Percentiles rank a stretch among this genome's conserved stretches.
phyloP scores from a whole-genome alignment of 1,140 invertebrate species.

The Drosophila santomea region DNA sequence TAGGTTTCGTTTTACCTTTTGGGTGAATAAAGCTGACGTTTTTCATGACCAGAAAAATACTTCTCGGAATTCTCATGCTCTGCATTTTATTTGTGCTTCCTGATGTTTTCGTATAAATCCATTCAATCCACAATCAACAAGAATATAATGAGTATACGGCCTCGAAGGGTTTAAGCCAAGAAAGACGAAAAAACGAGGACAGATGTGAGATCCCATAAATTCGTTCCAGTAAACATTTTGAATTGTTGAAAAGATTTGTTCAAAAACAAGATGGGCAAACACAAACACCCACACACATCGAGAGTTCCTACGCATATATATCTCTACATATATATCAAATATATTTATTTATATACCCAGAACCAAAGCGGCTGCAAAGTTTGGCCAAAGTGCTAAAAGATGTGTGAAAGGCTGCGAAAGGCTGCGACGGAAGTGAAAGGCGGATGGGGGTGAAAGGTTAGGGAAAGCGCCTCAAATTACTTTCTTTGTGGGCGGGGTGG shows the following conservation, averaged over 20 bases:
- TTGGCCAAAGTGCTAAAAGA: slow-evolving; percentile 67
- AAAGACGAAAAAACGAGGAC: slow-evolving; percentile 15
- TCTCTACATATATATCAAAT: slow-evolving; percentile 11
- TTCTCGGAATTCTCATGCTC: slow-evolving; percentile 25
- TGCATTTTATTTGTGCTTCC: slow-evolving; percentile 37
- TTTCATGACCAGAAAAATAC: slow-evolving; percentile 5
- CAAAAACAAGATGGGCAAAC: slow-evolving; percentile 44
- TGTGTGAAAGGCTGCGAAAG: slow-evolving; percentile 77
- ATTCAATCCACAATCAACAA: slow-evolving; percentile 32
- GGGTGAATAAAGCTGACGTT: not conserved
- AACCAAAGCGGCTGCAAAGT: slow-evolving; percentile 34
- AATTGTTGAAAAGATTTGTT: slow-evolving; percentile 74
- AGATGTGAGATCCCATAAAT: slow-evolving; percentile 48
- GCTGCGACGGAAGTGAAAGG: slow-evolving; percentile 55
- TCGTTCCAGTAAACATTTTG: slow-evolving; percentile 71
- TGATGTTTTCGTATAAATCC: slow-evolving; percentile 18
- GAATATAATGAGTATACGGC: slow-evolving; percentile 34
- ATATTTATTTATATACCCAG: slow-evolving; percentile 21
- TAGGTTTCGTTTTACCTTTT: not conserved
- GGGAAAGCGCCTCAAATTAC: slow-evolving; percentile 66
- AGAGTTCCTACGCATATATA: not conserved
- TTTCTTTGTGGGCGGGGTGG: slow-evolving; percentile 24
- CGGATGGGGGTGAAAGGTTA: slow-evolving; percentile 65
- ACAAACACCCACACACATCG: slow-evolving; percentile 28
- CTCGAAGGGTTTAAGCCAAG: slow-evolving; percentile 34